Evolutionary conservation across 2,113 vertebrate species (phyloP), one percentile per base, ranked within the genome.

Genomic region (Orcinus orca): DNA sequence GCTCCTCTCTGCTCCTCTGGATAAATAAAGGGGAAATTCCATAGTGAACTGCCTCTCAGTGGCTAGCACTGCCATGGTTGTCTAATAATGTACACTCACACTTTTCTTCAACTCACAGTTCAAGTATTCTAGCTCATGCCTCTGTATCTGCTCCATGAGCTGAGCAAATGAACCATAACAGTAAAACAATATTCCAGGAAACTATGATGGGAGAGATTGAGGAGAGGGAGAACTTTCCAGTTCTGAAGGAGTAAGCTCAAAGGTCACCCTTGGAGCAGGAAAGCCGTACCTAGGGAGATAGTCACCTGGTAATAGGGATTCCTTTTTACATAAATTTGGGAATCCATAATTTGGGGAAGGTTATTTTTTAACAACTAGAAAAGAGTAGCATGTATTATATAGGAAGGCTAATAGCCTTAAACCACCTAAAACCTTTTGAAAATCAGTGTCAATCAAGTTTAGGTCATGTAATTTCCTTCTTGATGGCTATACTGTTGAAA

Each of bases 1-100:
- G 53, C 71, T 77, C 70, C 55, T 95, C 79, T 96, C 76, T 93
- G 82, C 47, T 96, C 53, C 85, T 79, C 74, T 82, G 76, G 80
- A 73, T 90, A 82, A 89, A 95, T 73, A 93, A 91, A 81, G 41
- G 53, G 68, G 44, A 85, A 95, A 89, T 63, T 62, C 36, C 7
- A n/a, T 74, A 47, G 82, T 47, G 70, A 82, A 63, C 67, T 73
- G 41, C 65, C 41, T 87, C 44, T 90, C 38, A 15, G 29, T 50
- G 79, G 4, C 62, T 21, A 47, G 73, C 38, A 55, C 47, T 63
- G 50, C 71, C 47, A 9, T 31, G 44, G 25, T 18, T 89, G 53
- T 67, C 14, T 60, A 36, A 77, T 73, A 90, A 90, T 21, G 36
- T 17, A 5, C 3, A 53, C 11, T 85, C 53, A 44, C 5, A 12